Evolutionary conservation across 2,113 vertebrate species (phyloP), one percentile per base, ranked within the genome.

Genomic region (Bucco capensis): DNA sequence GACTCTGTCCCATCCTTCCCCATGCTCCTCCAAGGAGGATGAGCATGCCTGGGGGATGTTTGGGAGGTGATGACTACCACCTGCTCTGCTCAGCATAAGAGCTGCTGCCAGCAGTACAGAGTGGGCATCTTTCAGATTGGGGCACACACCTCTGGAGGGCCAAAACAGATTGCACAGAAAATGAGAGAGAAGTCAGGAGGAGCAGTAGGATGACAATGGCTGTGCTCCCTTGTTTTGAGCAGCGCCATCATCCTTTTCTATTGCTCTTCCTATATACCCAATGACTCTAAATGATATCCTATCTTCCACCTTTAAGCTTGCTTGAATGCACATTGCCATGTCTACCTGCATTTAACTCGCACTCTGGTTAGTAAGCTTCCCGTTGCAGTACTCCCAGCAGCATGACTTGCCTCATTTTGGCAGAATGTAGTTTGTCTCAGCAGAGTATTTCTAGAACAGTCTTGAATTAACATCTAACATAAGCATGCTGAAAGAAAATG

Each of bases 301-400:
- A 1, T 46, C 64, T 60, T 60, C 42, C 6, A 14, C 16, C 42
- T 92, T 76, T 65, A 49, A 79, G 35, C 33, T 17, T 30, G 5
- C 19, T 81, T 76, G 46, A 58, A 31, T 0, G 0, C 6, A 15
- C 0, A 0, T 35, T 74, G 60, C 44, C 3, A 0, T 5, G 13
- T 64, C 24, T 51, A 46, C 74, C 61, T 15, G 21, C 38, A 54
- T 71, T 78, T 67, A 57, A 46, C 12, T 10, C 24, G 1, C n/a
- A 2, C 28, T 35, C 23, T 24, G 10, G 54, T 40, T 35, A 2
- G 5, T n/a, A 49, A 67, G 22, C 44, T 57, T 61, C 66, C n/a
- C 22, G 5, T 31, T 31, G 27, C 72, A 35, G 56, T 28, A 2
- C 56, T 85, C 25, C 72, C 61, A 61, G 53, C 0, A 7, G 14